Percentiles rank a stretch among this genome's conserved stretches.
phyloP scores from a whole-genome alignment of 2,797 vertebrate species.

The Eulemur rubriventer region DNA sequence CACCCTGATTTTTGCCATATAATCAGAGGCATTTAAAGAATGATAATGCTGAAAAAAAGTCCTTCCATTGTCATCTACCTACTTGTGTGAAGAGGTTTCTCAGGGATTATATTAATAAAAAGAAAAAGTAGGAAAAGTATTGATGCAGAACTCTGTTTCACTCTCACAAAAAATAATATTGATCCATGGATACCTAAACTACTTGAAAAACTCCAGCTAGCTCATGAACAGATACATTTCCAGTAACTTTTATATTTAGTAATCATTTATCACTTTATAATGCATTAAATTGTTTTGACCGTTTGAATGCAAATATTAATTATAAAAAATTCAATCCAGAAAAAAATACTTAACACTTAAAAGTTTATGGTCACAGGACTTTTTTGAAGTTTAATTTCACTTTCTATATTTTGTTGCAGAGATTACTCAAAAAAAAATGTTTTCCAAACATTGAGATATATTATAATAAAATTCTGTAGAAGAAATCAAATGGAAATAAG shows the following conservation, averaged over 20 bases:
- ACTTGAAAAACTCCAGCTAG: background rate
- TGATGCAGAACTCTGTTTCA: background rate
- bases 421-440: background rate
- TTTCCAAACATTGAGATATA: background rate
- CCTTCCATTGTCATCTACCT: background rate
- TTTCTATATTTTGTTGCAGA: background rate
- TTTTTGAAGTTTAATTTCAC: background rate
- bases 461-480: background rate
- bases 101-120: background rate
- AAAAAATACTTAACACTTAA: constrained; percentile 17
- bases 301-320: background rate
- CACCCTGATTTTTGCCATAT: background rate
- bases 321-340: background rate
- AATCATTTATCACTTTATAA: background rate
- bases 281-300: background rate
- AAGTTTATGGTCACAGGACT: background rate
- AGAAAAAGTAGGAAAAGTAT: background rate
- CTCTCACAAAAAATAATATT: background rate
- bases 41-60: background rate
- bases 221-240: background rate
- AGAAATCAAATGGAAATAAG: constrained; percentile 45
- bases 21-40: background rate
- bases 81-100: background rate
- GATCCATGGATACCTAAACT: background rate
- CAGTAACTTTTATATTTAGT: background rate